phyloP scores from a whole-genome alignment of 2,888 invertebrate species.

The Desoria tigrina region DNA sequence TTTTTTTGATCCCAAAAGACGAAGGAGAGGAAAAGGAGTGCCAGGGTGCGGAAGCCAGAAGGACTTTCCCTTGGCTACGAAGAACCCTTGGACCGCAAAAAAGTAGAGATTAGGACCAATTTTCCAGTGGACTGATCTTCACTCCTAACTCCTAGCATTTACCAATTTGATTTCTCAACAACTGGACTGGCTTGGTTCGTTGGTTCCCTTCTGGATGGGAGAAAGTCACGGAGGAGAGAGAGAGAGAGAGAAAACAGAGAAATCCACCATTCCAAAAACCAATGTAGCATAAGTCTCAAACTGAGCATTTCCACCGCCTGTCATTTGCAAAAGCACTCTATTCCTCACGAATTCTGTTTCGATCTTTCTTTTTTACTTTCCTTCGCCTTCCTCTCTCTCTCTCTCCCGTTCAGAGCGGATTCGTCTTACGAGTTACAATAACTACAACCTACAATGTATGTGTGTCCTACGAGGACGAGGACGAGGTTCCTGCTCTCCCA shows the following conservation, averaged over 20 bases:
- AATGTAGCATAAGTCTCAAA: conserved; percentile 53
- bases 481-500: neutral
- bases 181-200: conserved; percentile 8
- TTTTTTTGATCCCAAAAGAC: neutral
- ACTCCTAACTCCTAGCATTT: conserved; percentile 40
- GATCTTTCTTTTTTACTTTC: conserved; percentile 45
- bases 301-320: conserved; percentile 53
- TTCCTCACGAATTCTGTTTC: conserved; percentile 53
- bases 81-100: conserved; percentile 39
- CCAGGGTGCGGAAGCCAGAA: conserved; percentile 16
- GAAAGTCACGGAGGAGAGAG: conserved; percentile 8
- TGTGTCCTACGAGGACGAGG: too few relatives aligned
- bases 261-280: conserved; percentile 45
- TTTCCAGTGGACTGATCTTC: conserved; percentile 53
- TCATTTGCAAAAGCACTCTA: conserved; percentile 54
- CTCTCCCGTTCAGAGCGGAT: too few relatives aligned
- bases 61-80: conserved; percentile 20
- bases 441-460: neutral
- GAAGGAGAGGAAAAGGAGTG: neutral
- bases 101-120: conserved; percentile 53
- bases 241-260: conserved; percentile 23
- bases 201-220: too few relatives aligned
- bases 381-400: conserved; percentile 29
- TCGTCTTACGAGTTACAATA: conserved; percentile 5
- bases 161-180: conserved; percentile 23